Conservation (phyloP, 2,113 vertebrate genomes). For the Corythaeola cristata region DNA sequence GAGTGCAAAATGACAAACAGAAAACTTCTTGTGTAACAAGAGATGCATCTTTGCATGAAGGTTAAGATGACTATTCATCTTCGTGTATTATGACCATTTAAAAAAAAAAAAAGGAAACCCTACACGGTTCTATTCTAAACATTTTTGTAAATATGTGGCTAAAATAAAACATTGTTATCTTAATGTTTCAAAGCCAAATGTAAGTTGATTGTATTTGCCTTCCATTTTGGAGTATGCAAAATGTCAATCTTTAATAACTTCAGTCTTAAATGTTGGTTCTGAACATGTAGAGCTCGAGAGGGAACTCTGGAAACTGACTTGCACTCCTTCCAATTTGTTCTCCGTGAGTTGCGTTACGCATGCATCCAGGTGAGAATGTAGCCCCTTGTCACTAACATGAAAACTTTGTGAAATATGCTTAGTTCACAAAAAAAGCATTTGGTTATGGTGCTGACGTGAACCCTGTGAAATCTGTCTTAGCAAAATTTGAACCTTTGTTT, state of each 20-base stretch:
- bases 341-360: neutral
- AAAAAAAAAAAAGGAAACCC: slow-evolving; percentile 38
- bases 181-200: slow-evolving; percentile 74
- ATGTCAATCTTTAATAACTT: slow-evolving; percentile 46
- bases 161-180: slow-evolving; percentile 72
- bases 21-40: slow-evolving; percentile 51
- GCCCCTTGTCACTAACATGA: neutral
- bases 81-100: slow-evolving; percentile 16
- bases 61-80: slow-evolving; percentile 69
- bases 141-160: slow-evolving; percentile 64
- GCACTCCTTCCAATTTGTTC: slow-evolving; percentile 12
- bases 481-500: slow-evolving; percentile 12
- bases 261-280: slow-evolving; percentile 23
- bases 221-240: slow-evolving; percentile 46
- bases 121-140: slow-evolving; percentile 33
- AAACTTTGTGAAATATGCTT: neutral
- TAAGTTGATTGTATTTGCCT: slow-evolving; percentile 59
- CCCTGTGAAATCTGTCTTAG: slow-evolving; percentile 3
- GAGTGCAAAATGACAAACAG: neutral
- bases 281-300: neutral
- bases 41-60: slow-evolving; percentile 50
- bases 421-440: slow-evolving; percentile 27
- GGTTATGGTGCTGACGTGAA: slow-evolving; percentile 32
- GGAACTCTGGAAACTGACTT: slow-evolving; percentile 1
- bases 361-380: slow-evolving; percentile 19